These are phyloP conservation scores for Urophycis tenuis DNA, from an alignment of 2,797 vertebrate species.

Conservation along the genomic window DNA sequence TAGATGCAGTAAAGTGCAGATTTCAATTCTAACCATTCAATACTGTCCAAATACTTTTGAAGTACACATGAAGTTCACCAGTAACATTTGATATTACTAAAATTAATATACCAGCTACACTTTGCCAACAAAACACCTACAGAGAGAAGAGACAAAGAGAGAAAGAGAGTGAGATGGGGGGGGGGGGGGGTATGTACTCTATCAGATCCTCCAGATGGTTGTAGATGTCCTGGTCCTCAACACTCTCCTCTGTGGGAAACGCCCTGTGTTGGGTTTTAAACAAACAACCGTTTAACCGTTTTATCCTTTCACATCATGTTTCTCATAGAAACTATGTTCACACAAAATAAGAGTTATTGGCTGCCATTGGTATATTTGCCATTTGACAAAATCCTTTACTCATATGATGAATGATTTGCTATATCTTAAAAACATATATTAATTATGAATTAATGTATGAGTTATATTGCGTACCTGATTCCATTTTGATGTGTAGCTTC, in stretches of 20 bases:
- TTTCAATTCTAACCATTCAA: too few relatives aligned
- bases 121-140: neutral
- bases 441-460: neutral
- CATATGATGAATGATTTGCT: neutral
- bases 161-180: too few relatives aligned
- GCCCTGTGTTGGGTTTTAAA: slow-evolving; percentile 64
- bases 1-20: too few relatives aligned
- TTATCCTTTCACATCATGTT: neutral
- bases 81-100: too few relatives aligned
- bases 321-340: neutral
- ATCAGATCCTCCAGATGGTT: slow-evolving; percentile 92
- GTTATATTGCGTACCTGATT: slow-evolving; percentile 73
- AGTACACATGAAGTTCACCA: too few relatives aligned
- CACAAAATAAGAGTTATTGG: neutral
- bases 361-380: neutral
- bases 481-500: slow-evolving; percentile 76
- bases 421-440: neutral
- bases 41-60: too few relatives aligned
- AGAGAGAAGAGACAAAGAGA: neutral
- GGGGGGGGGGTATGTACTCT: slow-evolving; percentile 74
- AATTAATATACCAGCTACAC: neutral
- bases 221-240: slow-evolving; percentile 90
- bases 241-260: slow-evolving; percentile 88
- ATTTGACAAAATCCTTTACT: neutral
- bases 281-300: neutral